Base-by-base conservation (phyloP, 2,113 vertebrate species). In the Rhipidura dahli region DNA sequence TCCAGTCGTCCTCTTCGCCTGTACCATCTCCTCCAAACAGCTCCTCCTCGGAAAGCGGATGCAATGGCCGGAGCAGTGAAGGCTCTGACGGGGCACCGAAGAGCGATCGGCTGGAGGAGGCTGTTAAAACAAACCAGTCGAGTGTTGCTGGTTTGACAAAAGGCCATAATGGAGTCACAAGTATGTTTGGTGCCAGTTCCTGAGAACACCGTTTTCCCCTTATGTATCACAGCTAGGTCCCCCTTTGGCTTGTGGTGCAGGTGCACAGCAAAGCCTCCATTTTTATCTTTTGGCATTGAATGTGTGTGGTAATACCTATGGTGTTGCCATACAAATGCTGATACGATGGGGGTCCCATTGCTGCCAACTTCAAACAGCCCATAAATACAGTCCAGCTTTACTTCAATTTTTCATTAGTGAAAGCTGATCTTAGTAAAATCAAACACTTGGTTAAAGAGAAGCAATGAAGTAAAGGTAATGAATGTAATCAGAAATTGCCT, bases 101-200 rank as follows among this genome's bases (percentile, higher is more conserved):
- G 94, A 98, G 76, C 5, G 98, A 97, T 30, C 98, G 97, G 3
- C 57, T 98, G 47, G 98, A 98, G 47, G 97, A 98, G 76, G 60
- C 95, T 8, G 80, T 99, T 96, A 99, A 98, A 97, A 85, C 98
- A 14, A 98, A 98, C 70, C 98, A 98, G 78, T 97, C 98, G 0
- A 94, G 89, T 93, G 93, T 92, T 84, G 94, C 98, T n/a, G 88
- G 98, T 54, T 86, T 98, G 94, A 97, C 97, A 65, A 98, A 98
- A 94, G 96, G 97, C 93, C 99, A 99, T 78, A 98, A 98, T 94
- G 98, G 98, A 96, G 98, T 99, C 93, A 99, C 99, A 89, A 99
- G 99, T 99, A 98, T 97, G 99, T 97, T 39, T 63, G 69, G 44
- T 91, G 69, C 51, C 3, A 1, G 65, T 90, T 66, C 64, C 69